These are phyloP conservation scores for Huso huso DNA, from an alignment of 2,797 vertebrate genomes.

Conservation along the genomic window DNA sequence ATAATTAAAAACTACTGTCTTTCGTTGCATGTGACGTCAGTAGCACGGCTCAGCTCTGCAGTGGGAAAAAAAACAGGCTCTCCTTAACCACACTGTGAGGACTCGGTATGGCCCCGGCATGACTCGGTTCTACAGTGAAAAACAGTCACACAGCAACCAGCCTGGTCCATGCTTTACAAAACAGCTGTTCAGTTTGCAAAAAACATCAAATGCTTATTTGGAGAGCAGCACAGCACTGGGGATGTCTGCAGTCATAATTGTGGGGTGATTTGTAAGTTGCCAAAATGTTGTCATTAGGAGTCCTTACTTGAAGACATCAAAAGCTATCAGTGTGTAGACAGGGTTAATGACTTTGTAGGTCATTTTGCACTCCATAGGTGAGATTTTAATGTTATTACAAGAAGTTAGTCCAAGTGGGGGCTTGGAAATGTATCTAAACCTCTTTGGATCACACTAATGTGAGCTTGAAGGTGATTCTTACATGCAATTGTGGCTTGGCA, in stretches of 20 bases:
- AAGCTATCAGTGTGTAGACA: slow-evolving; percentile 22
- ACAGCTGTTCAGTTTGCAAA: slow-evolving; percentile 55
- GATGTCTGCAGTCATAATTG: slow-evolving; percentile 22
- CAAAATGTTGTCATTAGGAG: slow-evolving; percentile 26
- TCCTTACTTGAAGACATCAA: slow-evolving; percentile 32
- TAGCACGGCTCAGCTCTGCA: too few species aligned
- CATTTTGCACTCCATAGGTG: slow-evolving; percentile 18
- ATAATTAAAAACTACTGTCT: too few species aligned
- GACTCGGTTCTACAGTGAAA: too few species aligned
- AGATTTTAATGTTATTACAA: slow-evolving; percentile 28
- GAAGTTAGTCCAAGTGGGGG: slow-evolving; percentile 18
- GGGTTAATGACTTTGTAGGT: slow-evolving; percentile 30
- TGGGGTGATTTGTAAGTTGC: slow-evolving; percentile 24
- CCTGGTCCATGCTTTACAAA: slow-evolving; percentile 24
- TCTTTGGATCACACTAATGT: slow-evolving; percentile 21
- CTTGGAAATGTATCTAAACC: slow-evolving; percentile 24
- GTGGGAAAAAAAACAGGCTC: too few species aligned
- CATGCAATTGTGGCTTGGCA: slow-evolving; percentile 29
- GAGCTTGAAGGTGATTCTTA: slow-evolving; percentile 36
- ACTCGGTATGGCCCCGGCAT: too few species aligned
- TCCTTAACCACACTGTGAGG: too few species aligned
- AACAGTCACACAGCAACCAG: too few species aligned
- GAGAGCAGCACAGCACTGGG: slow-evolving; percentile 19
- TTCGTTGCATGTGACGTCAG: too few species aligned
- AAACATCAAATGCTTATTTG: slow-evolving; percentile 31